phyloP scores from a whole-genome alignment of 2,113 vertebrate genomes.

The Coptodon rendalli region DNA sequence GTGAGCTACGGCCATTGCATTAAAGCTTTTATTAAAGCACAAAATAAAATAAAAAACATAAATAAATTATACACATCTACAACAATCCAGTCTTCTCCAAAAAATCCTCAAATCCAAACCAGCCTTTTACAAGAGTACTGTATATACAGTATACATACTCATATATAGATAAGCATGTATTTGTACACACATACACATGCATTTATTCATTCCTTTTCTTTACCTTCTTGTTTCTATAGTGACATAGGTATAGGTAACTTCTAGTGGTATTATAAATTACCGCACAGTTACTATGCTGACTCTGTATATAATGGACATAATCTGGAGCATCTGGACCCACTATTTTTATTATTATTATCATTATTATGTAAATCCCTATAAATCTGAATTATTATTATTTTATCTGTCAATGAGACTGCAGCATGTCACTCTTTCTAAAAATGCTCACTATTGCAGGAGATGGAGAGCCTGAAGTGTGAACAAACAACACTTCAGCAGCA shows the following conservation, averaged over 20 bases:
- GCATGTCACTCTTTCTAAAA: neutral
- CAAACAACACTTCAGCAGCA: conserved; percentile 39
- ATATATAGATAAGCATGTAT: neutral
- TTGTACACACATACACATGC: rapidly evolving
- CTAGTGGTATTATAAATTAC: neutral
- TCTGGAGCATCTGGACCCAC: neutral
- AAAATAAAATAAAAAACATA: neutral
- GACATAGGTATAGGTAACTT: neutral
- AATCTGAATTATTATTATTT: neutral
- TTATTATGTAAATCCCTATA: neutral
- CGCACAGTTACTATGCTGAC: rapidly evolving
- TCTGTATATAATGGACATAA: neutral
- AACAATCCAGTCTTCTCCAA: neutral
- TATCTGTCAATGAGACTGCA: neutral
- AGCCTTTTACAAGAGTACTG: neutral
- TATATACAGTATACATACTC: neutral
- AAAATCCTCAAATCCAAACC: neutral
- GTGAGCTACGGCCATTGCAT: rapidly evolving
- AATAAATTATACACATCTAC: neutral
- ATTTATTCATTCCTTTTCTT: neutral
- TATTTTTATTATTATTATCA: neutral
- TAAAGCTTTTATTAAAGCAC: neutral
- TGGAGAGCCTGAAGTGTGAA: conserved; percentile 26
- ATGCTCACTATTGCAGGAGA: conserved; percentile 13
- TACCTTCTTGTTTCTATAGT: neutral